Percentiles rank a stretch among this genome's conserved stretches.
Evolutionary conservation across 2,888 invertebrate species (phyloP).

Genomic region (Patella depressa): DNA sequence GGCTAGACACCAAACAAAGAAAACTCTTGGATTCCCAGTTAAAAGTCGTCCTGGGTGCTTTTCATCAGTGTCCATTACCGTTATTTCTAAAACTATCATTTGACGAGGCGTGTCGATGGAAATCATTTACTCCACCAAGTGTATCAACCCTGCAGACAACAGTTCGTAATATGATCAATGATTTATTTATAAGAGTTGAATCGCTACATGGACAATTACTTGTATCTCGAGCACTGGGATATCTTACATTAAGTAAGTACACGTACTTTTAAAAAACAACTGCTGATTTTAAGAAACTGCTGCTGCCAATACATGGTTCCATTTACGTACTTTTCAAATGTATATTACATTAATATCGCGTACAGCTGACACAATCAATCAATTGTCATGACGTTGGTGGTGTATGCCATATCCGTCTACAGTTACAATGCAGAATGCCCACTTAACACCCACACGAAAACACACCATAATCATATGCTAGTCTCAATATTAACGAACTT

Average conservation of each 20-base stretch:
- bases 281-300: too few species aligned
- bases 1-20: conserved; percentile 48
- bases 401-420: too few species aligned
- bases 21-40: conserved; percentile 51
- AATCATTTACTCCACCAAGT: conserved; percentile 50
- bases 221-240: conserved; percentile 60
- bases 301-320: too few species aligned
- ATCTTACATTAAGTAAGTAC: conserved; percentile 54
- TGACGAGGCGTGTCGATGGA: conserved; percentile 62
- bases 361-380: too few species aligned
- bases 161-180: conserved; percentile 51
- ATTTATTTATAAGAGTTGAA: conserved; percentile 54
- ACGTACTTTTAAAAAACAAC: too few species aligned
- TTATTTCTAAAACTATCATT: conserved; percentile 62
- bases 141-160: conserved; percentile 47
- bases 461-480: too few species aligned
- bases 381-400: too few species aligned
- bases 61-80: conserved; percentile 55
- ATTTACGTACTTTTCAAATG: too few species aligned
- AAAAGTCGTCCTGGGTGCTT: conserved; percentile 42
- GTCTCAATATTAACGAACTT: too few species aligned
- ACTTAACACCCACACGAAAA: too few species aligned
- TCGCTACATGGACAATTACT: conserved; percentile 57
- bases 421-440: too few species aligned
- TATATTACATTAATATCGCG: too few species aligned